phyloP scores from a whole-genome alignment of 2,888 invertebrate genomes.

The Ochropleura leucogaster region DNA sequence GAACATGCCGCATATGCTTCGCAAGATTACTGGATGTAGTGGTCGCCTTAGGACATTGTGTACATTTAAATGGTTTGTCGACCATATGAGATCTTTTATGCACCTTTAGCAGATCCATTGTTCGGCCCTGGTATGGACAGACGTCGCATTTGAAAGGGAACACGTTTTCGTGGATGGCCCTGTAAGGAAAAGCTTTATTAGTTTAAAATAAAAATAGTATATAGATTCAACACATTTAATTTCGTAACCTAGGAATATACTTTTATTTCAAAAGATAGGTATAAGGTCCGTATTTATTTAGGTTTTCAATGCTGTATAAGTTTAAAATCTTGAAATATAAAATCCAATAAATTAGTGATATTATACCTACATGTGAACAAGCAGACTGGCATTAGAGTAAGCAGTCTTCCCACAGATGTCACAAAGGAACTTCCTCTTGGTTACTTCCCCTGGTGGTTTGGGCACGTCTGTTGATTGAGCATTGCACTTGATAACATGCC shows the following conservation, averaged over 20 bases:
- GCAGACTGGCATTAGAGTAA: slow-evolving; percentile 81
- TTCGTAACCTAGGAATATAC: too few relatives aligned
- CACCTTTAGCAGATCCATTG: slow-evolving; percentile 83
- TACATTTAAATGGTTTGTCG: slow-evolving; percentile 85
- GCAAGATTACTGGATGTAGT: slow-evolving; percentile 85
- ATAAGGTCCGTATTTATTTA: too few relatives aligned
- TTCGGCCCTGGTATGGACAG: slow-evolving; percentile 85
- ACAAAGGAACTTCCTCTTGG: slow-evolving; percentile 80
- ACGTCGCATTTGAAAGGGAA: slow-evolving; percentile 86
- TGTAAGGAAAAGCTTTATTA: slow-evolving; percentile 51
- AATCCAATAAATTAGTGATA: background rate
- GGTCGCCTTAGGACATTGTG: slow-evolving; percentile 83
- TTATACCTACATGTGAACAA: slow-evolving; percentile 83
- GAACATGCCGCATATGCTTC: slow-evolving; percentile 86
- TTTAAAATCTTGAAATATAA: background rate
- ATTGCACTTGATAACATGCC: slow-evolving; percentile 75
- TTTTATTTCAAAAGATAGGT: too few relatives aligned
- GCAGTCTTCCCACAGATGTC: slow-evolving; percentile 86
- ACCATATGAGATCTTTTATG: slow-evolving; percentile 83
- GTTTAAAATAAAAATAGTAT: background rate
- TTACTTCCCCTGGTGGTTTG: slow-evolving; percentile 65
- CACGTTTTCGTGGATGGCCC: slow-evolving; percentile 81
- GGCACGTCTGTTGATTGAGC: slow-evolving; percentile 48
- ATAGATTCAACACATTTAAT: too few relatives aligned
- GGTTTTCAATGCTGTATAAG: too few relatives aligned